Evolutionary conservation across 1,140 invertebrate genomes (phyloP), one percentile per base, ranked within the genome.

Genomic region (Drosophila repleta): DNA sequence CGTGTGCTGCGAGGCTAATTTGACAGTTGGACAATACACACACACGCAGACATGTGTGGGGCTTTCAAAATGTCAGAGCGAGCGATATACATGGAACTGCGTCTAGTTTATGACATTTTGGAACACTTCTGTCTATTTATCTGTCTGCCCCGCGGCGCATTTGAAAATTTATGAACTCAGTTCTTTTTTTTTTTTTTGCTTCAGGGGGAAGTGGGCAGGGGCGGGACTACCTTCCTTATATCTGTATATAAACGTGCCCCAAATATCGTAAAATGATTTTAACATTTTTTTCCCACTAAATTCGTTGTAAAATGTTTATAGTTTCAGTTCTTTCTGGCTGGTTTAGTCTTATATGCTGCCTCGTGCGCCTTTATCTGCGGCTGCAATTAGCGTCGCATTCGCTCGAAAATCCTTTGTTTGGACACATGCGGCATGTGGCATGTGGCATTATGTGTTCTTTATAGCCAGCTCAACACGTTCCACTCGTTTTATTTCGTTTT

Each of bases 41-140:
- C 57, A 74, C 62, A 66, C 61, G 51, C 15, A 56, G 64, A 62
- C 61, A 76, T 21, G 74, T 87, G 77, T 80, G 63, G 66, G 76
- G 81, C 82, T 81, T 87, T 85, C 82, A 87, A 85, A 77, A 74
- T 77, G 77, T 85, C 81, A 81, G 77, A 61, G 46, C 60, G 45
- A 52, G 18, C 26, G 17, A 68, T 60, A 68, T 81, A 81, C 67
- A 82, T 74, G 74, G 74, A 74, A 76, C 76, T 66, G 56, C 52
- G 74, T 67, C 60, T 87, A 70, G 78, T 87, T 87, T 87, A 87
- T 87, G 82, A 82, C 82, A 87, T 87, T 88, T 87, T 75, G 60
- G 64, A 82, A 87, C 73, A 81, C 82, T 80, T 32, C 29, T 32
- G 29, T 32, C 29, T 32, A 8, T 32, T 32, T 78, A 74, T 85